phyloP scores from a whole-genome alignment of 2,113 vertebrate species.

The Microtus oregoni region DNA sequence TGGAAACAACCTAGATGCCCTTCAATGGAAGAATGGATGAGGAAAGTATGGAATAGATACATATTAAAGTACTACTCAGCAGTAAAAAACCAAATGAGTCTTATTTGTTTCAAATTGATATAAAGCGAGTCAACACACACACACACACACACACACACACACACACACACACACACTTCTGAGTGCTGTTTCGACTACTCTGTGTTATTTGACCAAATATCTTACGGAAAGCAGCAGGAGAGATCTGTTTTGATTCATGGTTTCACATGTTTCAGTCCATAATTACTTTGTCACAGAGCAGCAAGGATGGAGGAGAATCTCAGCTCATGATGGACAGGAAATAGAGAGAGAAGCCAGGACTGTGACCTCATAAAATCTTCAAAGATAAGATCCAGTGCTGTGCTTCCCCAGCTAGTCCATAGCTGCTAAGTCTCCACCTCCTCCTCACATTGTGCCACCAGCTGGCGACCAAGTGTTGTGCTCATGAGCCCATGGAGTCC shows the following conservation, averaged over 20 bases:
- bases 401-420: background rate
- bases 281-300: background rate
- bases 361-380: background rate
- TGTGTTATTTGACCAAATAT: background rate
- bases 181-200: background rate
- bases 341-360: background rate
- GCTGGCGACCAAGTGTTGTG: rapidly evolving
- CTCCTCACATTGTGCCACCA: background rate
- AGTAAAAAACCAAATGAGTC: background rate
- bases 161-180: background rate
- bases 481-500: background rate
- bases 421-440: background rate
- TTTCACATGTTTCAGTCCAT: background rate
- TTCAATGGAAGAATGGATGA: too few relatives aligned
- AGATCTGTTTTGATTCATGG: background rate
- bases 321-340: background rate
- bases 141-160: background rate
- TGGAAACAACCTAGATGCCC: too few relatives aligned
- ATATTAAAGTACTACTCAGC: too few relatives aligned
- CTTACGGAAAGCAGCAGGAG: background rate
- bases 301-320: background rate
- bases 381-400: too few relatives aligned
- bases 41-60: too few relatives aligned
- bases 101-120: background rate
- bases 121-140: too few relatives aligned